These are phyloP conservation scores for Musca vetustissima DNA, from an alignment of 1,140 invertebrate genomes.

Conservation along the genomic window DNA sequence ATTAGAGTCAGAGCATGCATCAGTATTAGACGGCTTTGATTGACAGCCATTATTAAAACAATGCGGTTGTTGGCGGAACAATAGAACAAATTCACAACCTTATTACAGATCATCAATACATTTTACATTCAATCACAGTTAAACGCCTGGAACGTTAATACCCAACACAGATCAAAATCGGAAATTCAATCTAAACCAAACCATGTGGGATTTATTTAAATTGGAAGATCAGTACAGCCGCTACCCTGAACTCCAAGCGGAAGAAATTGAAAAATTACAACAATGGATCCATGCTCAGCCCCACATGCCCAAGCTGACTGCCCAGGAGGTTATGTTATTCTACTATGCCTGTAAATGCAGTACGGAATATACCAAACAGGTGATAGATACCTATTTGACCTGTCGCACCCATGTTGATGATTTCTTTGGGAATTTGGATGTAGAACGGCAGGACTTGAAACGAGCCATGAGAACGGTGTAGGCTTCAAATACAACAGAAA, in stretches of 20 bases:
- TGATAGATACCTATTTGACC: constrained; percentile 67
- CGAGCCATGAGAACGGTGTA: constrained; percentile 59
- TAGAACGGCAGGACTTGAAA: constrained; percentile 56
- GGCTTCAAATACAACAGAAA: constrained; percentile 6
- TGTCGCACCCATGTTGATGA: constrained; percentile 64
- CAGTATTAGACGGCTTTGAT: too few relatives aligned
- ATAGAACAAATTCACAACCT: too few relatives aligned
- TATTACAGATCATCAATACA: too few relatives aligned
- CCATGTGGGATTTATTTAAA: constrained; percentile 40
- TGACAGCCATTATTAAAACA: too few relatives aligned
- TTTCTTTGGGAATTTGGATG: constrained; percentile 64
- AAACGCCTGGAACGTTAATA: background rate
- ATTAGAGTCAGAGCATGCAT: too few relatives aligned
- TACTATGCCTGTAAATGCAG: constrained; percentile 66
- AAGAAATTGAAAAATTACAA: constrained; percentile 61
- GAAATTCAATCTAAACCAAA: background rate
- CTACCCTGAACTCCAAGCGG: constrained; percentile 60
- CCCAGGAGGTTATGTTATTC: constrained; percentile 64
- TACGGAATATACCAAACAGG: constrained; percentile 64
- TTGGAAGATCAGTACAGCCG: constrained; percentile 61
- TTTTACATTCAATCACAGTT: background rate
- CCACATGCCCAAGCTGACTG: constrained; percentile 62
- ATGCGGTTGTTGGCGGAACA: too few relatives aligned
- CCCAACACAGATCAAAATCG: background rate
- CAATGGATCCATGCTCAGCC: constrained; percentile 67